Base-by-base conservation (phyloP, 2,888 invertebrate species). In the Pecten maximus region DNA sequence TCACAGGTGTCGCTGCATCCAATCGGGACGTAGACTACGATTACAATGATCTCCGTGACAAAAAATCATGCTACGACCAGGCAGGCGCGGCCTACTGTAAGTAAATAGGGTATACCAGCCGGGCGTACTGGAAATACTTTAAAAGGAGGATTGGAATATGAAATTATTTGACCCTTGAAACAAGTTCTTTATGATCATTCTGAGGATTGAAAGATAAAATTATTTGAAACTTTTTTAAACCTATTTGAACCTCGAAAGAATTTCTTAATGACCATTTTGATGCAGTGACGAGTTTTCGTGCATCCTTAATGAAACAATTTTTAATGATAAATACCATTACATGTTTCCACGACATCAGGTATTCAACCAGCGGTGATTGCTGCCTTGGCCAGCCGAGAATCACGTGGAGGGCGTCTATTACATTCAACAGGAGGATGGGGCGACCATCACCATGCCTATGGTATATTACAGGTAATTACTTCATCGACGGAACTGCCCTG, bases 321-420 rank as follows among this genome's bases (percentile, higher is more conserved):
- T n/a, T n/a, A n/a, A n/a, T n/a, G n/a, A n/a, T 15, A 54, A 54
- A 48, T 48, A 48, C 48, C 1, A 16, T 12, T n/a, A 54, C 19
- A 6, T 54, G 54, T 54, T n/a, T 54, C 19, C 54, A 8, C 19
- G 50, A 8, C 54, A 88, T 3, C 88, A 91, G 92, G 92, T 88
- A 87, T 92, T 35, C 91, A 92, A 35, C 91, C 92, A 6, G 90
- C 92, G 15, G 88, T 92, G 0, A 91, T 92, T 35, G 92, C 92
- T 60, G 92, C 86, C 35, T 35, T 92, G 0, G 91, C 91, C 8
- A 91, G 91, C 28, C 87, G 92, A 10, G 92, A 92, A 87, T 90
- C 92, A 35, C 87, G 90, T 28, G 91, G 89, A 23, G 92, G 92
- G 23, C 87, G 54, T 8, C 50, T 89, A 0, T 54, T 92, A 44